Evolutionary conservation across 1,140 invertebrate species (phyloP).

Genomic region (Sycobia sp.): DNA sequence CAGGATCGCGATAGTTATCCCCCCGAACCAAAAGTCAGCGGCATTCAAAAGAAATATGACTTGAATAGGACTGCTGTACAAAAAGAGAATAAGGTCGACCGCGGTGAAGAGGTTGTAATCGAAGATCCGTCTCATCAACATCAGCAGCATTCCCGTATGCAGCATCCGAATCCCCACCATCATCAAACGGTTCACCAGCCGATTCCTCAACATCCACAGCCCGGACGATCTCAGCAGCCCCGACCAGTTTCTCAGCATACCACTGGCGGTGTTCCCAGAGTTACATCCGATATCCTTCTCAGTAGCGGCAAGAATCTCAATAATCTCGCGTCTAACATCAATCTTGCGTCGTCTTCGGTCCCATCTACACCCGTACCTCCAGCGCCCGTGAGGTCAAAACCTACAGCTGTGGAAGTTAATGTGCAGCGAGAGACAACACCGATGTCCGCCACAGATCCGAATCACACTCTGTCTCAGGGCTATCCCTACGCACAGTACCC

Average conservation of each 20-base stretch:
- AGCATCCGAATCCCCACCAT: constrained; percentile 43
- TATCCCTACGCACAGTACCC: constrained; percentile 59
- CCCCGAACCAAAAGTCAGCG: background rate
- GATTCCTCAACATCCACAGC: constrained; percentile 8
- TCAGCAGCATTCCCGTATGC: no score
- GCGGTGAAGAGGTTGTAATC: constrained; percentile 46
- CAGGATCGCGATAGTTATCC: constrained; percentile 25
- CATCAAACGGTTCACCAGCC: constrained; percentile 39
- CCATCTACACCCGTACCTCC: background rate
- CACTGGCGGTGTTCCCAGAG: background rate
- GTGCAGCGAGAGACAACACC: constrained; percentile 28
- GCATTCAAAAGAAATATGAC: constrained; percentile 27
- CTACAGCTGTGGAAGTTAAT: background rate
- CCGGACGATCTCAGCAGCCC: background rate
- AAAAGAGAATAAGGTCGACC: constrained; percentile 38
- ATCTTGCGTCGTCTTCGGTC: background rate
- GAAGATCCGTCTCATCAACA: constrained; percentile 46
- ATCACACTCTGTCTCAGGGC: constrained; percentile 46
- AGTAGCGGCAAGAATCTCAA: constrained; percentile 33
- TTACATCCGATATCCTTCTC: constrained; percentile 24
- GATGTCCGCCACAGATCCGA: constrained; percentile 40
- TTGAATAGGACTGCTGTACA: constrained; percentile 37
- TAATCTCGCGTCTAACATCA: background rate
- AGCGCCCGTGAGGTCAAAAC: background rate
- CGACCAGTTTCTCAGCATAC: background rate